Conservation (phyloP, 2,113 vertebrate genomes). For the Pseudois nayaur region DNA sequence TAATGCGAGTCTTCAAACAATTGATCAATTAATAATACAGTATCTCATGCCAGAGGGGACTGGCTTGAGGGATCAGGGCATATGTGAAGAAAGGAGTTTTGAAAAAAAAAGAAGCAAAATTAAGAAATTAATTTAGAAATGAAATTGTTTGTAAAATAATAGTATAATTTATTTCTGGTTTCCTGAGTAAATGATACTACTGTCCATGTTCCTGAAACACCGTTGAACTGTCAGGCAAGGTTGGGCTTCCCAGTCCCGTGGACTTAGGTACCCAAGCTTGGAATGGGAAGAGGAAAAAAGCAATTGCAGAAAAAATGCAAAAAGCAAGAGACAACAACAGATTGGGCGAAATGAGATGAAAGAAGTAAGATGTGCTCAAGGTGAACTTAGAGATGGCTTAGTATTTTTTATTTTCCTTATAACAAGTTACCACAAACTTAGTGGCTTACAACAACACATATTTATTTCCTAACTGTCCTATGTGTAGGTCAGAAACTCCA, state of each 20-base stretch:
- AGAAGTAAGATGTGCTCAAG: not conserved
- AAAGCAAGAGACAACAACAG: not conserved
- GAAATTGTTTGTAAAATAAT: not conserved
- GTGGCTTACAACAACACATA: not conserved
- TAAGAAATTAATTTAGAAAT: not conserved
- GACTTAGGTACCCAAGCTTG: not conserved
- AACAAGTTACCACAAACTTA: not conserved
- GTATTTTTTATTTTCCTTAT: not conserved
- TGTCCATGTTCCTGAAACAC: not conserved
- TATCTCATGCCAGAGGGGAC: not conserved
- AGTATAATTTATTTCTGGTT: accelerated
- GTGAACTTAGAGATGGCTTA: not conserved
- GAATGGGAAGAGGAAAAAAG: not conserved
- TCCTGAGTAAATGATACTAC: accelerated
- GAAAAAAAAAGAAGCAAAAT: not conserved
- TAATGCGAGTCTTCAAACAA: not conserved
- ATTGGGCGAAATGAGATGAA: not conserved
- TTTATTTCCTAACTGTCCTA: not conserved
- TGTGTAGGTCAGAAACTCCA: not conserved
- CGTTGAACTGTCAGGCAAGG: not conserved
- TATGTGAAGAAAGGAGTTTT: not conserved
- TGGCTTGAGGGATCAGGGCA: not conserved
- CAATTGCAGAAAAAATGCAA: not conserved
- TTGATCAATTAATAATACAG: not conserved
- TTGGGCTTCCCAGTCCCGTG: accelerated